These are phyloP conservation scores for Hirtodrosophila alboralis DNA, from an alignment of 2,888 invertebrate genomes.

Conservation along the genomic window DNA sequence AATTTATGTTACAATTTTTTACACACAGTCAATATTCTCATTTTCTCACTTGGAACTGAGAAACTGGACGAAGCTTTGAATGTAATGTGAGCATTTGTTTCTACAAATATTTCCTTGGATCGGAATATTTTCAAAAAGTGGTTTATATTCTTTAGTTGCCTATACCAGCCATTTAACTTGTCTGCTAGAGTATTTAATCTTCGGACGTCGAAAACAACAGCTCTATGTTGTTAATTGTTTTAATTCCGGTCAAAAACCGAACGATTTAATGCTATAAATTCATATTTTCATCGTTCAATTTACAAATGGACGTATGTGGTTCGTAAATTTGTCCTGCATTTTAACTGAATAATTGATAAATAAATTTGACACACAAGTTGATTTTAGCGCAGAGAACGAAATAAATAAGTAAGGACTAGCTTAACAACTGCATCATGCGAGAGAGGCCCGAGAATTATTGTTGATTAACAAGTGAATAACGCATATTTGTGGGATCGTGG, in stretches of 20 bases:
- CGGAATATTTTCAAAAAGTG: too few relatives aligned
- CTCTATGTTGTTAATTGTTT: slow-evolving; percentile 12
- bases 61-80: too few relatives aligned
- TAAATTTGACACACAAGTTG: slow-evolving; percentile 60
- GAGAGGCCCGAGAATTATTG: slow-evolving; percentile 20
- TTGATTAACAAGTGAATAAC: slow-evolving; percentile 39
- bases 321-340: slow-evolving; percentile 63
- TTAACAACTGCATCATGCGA: slow-evolving; percentile 20
- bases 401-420: slow-evolving; percentile 17
- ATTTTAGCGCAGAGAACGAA: slow-evolving; percentile 52
- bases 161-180: too few relatives aligned
- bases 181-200: too few relatives aligned
- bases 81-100: too few relatives aligned
- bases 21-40: too few relatives aligned
- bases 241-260: slow-evolving; percentile 46
- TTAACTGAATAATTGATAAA: slow-evolving; percentile 68
- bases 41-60: too few relatives aligned
- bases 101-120: too few relatives aligned
- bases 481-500: slow-evolving; percentile 7
- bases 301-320: slow-evolving; percentile 58
- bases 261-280: slow-evolving; percentile 62
- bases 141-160: too few relatives aligned
- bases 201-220: too few relatives aligned
- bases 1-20: too few relatives aligned
- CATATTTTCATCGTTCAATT: slow-evolving; percentile 71